phyloP scores from a whole-genome alignment of 2,113 vertebrate species.

The Bos taurus region ARS-UCD2.0 NC_037357.1:14999001-14999500 shows the following conservation, averaged over 20 bases:
- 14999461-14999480: background rate
- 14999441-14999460: background rate
- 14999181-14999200: background rate
- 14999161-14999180: background rate
- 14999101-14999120: background rate
- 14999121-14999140: background rate
- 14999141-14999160: background rate
- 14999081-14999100: background rate
- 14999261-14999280: background rate
- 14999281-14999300: background rate
- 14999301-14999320: background rate
- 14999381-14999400: background rate
- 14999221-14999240: background rate
- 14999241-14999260: background rate
- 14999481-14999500: background rate
- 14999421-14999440: background rate
- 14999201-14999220: background rate
- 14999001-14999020: background rate
- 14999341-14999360: background rate
- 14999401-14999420: background rate
- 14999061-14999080: background rate
- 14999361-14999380: background rate
- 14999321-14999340: background rate
- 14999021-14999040: background rate
- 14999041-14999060: background rate